Evolutionary conservation across 2,888 invertebrate genomes (phyloP).

Genomic region (Lithophane leautieri): DNA sequence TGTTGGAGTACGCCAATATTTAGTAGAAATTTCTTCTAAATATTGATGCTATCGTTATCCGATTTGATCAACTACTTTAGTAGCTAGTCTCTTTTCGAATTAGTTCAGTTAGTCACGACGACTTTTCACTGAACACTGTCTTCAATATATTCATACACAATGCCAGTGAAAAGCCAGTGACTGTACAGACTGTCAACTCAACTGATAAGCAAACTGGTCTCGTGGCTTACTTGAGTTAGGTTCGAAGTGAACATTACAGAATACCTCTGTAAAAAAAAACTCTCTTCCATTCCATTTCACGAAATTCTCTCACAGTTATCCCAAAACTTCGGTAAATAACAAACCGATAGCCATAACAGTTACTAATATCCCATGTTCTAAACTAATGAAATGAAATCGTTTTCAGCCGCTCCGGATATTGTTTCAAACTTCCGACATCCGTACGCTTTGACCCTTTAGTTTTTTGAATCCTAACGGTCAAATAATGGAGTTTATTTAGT

Average conservation of each 20-base stretch:
- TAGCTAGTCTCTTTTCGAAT: too few species aligned
- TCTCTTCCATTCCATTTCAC: neutral
- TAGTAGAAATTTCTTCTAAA: too few species aligned
- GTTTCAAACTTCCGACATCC: conserved; percentile 48
- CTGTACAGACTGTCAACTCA: neutral
- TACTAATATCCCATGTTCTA: conserved; percentile 31
- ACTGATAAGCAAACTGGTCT: neutral
- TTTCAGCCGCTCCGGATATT: conserved; percentile 47
- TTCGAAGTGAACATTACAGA: neutral
- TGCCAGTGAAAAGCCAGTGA: too few species aligned
- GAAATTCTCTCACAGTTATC: neutral
- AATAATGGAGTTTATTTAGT: conserved; percentile 36
- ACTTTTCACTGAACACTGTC: neutral
- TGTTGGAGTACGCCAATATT: too few species aligned
- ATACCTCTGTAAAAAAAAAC: neutral
- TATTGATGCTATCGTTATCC: too few species aligned
- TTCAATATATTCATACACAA: neutral
- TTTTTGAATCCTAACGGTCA: conserved; percentile 35
- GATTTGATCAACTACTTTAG: too few species aligned
- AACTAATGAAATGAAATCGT: conserved; percentile 55
- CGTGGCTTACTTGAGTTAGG: neutral
- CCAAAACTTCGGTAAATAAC: conserved; percentile 1
- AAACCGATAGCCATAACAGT: conserved; percentile 5
- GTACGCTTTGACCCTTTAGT: conserved; percentile 37
- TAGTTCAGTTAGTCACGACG: neutral